Conservation (phyloP, 2,113 vertebrate species). For the Microcebus ravelobensis region DNA sequence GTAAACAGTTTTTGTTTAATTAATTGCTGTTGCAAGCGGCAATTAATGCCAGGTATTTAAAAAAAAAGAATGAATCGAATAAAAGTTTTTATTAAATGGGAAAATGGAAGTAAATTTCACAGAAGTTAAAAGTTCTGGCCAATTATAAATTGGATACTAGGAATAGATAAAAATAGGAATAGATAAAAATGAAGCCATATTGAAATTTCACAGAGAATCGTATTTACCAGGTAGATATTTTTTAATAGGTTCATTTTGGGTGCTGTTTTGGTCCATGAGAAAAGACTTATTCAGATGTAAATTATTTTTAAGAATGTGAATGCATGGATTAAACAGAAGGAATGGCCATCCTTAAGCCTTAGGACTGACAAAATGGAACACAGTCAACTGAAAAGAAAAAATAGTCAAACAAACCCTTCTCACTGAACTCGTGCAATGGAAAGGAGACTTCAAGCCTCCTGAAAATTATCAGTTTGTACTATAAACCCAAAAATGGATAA, state of each 20-base stretch:
- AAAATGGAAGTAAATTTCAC: background rate
- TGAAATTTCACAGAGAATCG: constrained; percentile 1
- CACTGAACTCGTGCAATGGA: background rate
- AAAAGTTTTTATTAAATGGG: background rate
- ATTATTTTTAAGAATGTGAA: background rate
- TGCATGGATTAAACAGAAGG: background rate
- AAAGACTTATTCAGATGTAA: constrained; percentile 42
- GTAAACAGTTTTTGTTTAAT: background rate
- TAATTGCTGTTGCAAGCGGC: background rate
- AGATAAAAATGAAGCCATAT: background rate
- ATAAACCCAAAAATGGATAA: constrained; percentile 37
- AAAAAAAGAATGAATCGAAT: background rate
- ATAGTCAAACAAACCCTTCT: background rate
- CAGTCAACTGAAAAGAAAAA: constrained; percentile 4
- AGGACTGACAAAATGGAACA: background rate
- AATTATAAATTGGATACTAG: background rate
- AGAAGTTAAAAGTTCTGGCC: background rate
- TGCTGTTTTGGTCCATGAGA: constrained; percentile 7
- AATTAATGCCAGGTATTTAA: background rate
- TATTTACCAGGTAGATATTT: background rate
- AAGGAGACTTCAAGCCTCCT: constrained; percentile 29
- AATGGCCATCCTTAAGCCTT: background rate
- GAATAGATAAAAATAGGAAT: background rate
- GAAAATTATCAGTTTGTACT: constrained; percentile 14
- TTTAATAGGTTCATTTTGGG: background rate